These are phyloP conservation scores for Hydractinia echinata DNA, from an alignment of 30 jellyfish, hydroid and myxozoan species.

Conservation along the genomic window DNA sequence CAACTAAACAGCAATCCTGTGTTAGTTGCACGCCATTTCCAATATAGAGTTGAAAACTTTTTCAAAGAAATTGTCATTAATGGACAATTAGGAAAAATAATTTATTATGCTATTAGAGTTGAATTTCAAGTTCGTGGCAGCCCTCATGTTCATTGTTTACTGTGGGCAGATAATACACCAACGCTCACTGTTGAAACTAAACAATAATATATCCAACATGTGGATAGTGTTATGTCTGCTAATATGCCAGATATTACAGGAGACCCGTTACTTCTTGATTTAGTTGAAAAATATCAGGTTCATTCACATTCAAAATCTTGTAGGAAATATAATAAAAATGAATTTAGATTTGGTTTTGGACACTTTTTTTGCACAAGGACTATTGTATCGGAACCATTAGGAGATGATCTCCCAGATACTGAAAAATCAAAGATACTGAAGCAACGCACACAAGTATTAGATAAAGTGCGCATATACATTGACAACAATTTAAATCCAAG, in stretches of 20 bases:
- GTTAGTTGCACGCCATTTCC: slow-evolving; percentile 43
- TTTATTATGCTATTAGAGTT: slow-evolving; percentile 22
- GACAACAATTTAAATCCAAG: slow-evolving; percentile 1
- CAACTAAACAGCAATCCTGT: slow-evolving; percentile 36
- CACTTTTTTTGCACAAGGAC: slow-evolving; percentile 12
- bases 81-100: slow-evolving; percentile 18
- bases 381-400: neutral
- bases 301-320: slow-evolving; percentile 32
- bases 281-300: slow-evolving; percentile 21
- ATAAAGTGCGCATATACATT: neutral
- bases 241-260: neutral
- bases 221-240: neutral
- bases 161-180: slow-evolving; percentile 30
- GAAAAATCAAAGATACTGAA: slow-evolving; percentile 10
- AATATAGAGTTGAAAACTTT: slow-evolving; percentile 28
- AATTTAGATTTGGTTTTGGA: slow-evolving; percentile 18
- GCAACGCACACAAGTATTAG: neutral
- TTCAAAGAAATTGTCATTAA: slow-evolving; percentile 29
- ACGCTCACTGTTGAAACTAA: slow-evolving; percentile 10
- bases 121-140: slow-evolving; percentile 43
- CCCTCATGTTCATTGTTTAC: slow-evolving; percentile 30
- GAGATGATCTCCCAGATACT: neutral
- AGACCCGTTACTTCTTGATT: neutral
- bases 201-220: neutral
- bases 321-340: slow-evolving; percentile 26